Evolutionary conservation across 2,888 invertebrate species (phyloP), one percentile per base, ranked within the genome.

Genomic region (Trachelus stipa): DNA sequence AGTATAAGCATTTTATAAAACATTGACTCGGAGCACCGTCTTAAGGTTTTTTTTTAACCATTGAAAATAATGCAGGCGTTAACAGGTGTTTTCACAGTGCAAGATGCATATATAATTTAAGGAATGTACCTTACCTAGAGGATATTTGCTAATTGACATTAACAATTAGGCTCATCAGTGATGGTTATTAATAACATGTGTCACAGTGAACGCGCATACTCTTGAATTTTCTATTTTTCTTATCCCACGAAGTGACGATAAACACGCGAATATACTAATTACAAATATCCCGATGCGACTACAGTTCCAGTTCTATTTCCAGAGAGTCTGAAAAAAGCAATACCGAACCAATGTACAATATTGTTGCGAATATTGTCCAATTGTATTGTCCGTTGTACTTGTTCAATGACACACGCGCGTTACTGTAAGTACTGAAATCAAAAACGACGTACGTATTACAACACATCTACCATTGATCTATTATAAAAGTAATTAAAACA

Each of bases 241-340:
- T 11, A 30, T 71, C 12, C 71, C 11, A 31, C 23, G 30, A 23
- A 71, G 12, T 33, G 71, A 12, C 71, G 11, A 30, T 71, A 33
- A 71, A 9, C 34, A 71, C 71, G 31, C 56, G 56, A 56, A 56
- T 56, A 56, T 56, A 56, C 56, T 56, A 56, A 56, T 56, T 56
- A 23, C 23, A 9, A 56, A 56, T 56, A 85, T 81, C 79, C 80
- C 82, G 80, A 82, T 83, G 79, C 82, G 83, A 82, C 83, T 85
- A 83, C 85, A 90, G 89, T 90, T 90, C 90, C 85, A 90, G 89
- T 90, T 90, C 90, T 91, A 91, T 91, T 91, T 91, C 91, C 91
- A 91, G 91, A 83, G 83, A 91, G 90, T 91, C 92, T 92, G 91
- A 91, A 92, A 91, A 91, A 91, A 88, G 90, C 91, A 90, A 90